phyloP scores from a whole-genome alignment of 2,797 vertebrate species.

The Pantherophis alleghaniensis region DNA sequence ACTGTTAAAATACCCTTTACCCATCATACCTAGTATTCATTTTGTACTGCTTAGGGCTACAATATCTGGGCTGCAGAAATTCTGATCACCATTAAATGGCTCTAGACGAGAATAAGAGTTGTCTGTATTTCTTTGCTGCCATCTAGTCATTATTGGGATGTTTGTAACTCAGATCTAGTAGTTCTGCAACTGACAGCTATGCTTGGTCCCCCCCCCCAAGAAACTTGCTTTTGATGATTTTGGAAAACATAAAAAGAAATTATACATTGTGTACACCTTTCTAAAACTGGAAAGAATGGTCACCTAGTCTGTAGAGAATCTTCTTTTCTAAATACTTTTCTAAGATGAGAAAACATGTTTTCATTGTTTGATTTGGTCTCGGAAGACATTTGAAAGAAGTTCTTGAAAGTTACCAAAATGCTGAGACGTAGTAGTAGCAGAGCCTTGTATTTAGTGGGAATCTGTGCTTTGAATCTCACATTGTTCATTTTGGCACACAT shows the following conservation, averaged over 20 bases:
- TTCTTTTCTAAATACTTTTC: constrained; percentile 4
- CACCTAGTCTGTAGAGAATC: neutral
- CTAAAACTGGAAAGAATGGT: neutral
- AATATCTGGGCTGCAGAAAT: neutral
- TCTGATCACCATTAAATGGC: neutral
- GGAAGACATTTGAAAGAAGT: neutral
- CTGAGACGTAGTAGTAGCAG: neutral
- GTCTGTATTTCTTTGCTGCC: neutral
- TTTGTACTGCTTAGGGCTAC: neutral
- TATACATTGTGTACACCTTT: neutral
- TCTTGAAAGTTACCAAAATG: fast-evolving
- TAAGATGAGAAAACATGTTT: neutral
- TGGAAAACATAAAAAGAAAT: neutral
- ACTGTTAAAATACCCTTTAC: neutral
- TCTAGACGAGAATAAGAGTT: neutral
- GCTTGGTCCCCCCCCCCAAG: neutral
- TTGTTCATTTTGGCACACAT: neutral
- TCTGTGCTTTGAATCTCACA: neutral
- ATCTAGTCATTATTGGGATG: neutral
- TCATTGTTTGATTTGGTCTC: constrained; percentile 3
- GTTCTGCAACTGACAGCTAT: neutral
- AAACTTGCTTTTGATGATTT: neutral
- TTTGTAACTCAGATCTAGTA: neutral
- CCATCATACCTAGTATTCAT: neutral
- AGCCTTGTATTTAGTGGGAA: fast-evolving